These are phyloP conservation scores for Hydractinia echinata DNA, from an alignment of 30 jellyfish, hydroid and myxozoan species.

Conservation along the genomic window DNA sequence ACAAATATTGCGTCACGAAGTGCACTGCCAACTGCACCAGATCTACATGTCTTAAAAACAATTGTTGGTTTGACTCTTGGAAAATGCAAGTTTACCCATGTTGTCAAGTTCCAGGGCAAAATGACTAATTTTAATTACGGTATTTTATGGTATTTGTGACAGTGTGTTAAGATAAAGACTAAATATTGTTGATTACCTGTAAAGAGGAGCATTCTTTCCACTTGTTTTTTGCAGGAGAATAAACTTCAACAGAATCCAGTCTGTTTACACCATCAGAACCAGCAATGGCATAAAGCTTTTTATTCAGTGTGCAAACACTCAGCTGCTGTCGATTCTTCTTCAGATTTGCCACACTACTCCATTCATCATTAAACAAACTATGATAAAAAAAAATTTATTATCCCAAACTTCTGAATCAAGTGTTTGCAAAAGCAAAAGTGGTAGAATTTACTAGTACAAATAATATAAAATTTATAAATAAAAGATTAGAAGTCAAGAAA, in stretches of 20 bases:
- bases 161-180: no score
- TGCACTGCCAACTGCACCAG: slow-evolving; percentile 89
- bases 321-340: slow-evolving; percentile 85
- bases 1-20: slow-evolving; percentile 69
- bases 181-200: slow-evolving; percentile 15
- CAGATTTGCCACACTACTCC: slow-evolving; percentile 73
- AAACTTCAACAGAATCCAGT: slow-evolving; percentile 77
- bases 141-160: no score
- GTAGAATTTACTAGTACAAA: no score
- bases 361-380: slow-evolving; percentile 57
- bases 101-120: no score
- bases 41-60: slow-evolving; percentile 59
- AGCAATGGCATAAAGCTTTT: slow-evolving; percentile 83
- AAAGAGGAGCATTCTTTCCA: slow-evolving; percentile 71
- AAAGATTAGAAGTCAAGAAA: no score
- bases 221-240: slow-evolving; percentile 35
- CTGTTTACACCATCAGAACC: slow-evolving; percentile 92
- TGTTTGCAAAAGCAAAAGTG: no score
- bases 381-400: background rate
- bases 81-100: no score
- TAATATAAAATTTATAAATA: no score
- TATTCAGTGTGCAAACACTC: slow-evolving; percentile 84
- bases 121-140: no score
- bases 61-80: background rate
- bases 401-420: no score